phyloP scores from a whole-genome alignment of 2,113 vertebrate species.

The Arvicanthis niloticus region DNA sequence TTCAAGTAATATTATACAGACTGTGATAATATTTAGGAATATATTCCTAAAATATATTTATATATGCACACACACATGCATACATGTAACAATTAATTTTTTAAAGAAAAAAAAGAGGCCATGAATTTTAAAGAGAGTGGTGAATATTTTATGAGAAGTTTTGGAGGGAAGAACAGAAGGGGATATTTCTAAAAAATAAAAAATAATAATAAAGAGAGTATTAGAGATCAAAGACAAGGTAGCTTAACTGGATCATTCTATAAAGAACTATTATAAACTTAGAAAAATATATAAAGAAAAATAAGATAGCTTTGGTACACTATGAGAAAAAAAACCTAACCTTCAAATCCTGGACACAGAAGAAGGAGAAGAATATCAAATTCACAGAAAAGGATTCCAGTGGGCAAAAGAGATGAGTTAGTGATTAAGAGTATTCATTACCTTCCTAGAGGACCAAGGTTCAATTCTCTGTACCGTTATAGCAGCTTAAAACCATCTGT shows the following conservation, averaged over 20 bases:
- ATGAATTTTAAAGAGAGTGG: neutral
- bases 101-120: neutral
- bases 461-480: neutral
- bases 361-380: neutral
- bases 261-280: neutral
- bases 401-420: neutral
- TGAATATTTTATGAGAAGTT: neutral
- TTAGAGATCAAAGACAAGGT: neutral
- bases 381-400: neutral
- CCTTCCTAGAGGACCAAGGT: neutral
- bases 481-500: neutral
- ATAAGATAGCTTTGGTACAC: neutral
- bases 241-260: neutral
- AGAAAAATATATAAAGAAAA: neutral
- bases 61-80: too few relatives aligned
- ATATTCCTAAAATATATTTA: neutral
- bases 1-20: neutral
- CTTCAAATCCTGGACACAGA: neutral
- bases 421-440: neutral
- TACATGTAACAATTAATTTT: neutral
- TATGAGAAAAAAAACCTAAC: neutral
- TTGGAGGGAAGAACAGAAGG: neutral
- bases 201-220: neutral
- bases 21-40: neutral
- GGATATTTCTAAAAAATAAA: neutral